Evolutionary conservation across 2,888 invertebrate species (phyloP).

Genomic region (Drepanosiphum platanoidis): DNA sequence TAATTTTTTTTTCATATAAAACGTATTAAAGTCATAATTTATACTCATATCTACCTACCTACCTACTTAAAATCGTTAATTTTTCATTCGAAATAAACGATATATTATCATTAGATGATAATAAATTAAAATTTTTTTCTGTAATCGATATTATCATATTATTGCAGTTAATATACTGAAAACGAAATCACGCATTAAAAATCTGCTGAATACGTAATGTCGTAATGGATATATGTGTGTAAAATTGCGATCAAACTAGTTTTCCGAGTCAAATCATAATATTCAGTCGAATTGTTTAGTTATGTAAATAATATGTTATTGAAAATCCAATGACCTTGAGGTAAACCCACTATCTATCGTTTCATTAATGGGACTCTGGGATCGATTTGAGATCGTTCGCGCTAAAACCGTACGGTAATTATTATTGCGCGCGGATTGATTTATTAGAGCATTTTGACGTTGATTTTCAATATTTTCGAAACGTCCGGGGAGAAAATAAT

Average conservation of each 20-base stretch:
- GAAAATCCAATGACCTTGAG: constrained; percentile 1
- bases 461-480: not conserved
- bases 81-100: no score
- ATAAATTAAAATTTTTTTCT: not conserved
- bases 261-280: not conserved
- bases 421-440: not conserved
- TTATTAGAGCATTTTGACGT: not conserved
- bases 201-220: not conserved
- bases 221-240: not conserved
- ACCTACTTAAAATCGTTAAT: no score
- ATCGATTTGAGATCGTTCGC: not conserved
- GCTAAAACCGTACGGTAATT: not conserved
- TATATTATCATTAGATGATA: not conserved
- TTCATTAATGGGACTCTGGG: not conserved
- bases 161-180: not conserved
- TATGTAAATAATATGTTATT: constrained; percentile 11
- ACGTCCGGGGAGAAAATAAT: no score
- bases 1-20: not conserved
- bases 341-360: constrained; percentile 2
- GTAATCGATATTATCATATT: no score
- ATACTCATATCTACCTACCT: no score
- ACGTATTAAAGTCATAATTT: not conserved
- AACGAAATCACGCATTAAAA: not conserved
- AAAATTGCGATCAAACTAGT: constrained; percentile 20
- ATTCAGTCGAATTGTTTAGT: constrained; percentile 10